Evolutionary conservation across 2,113 vertebrate species (phyloP), one percentile per base, ranked within the genome.

Genomic region (Cricetomys ansorgei): DNA sequence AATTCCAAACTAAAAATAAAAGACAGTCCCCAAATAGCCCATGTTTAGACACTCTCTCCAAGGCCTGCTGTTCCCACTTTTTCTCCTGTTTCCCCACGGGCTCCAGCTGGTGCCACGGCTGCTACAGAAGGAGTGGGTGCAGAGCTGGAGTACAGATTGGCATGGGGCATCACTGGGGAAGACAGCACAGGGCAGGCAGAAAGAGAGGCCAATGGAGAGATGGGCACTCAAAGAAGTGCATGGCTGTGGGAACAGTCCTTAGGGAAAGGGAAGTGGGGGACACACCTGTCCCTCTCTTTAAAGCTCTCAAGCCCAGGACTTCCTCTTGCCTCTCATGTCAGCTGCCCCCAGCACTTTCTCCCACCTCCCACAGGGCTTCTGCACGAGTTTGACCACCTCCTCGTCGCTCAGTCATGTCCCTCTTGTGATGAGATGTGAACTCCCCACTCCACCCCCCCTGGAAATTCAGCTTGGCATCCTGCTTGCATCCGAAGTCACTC

Each of bases 71-170:
- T 83, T 62, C 89, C 81, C 59, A 7, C 89, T 1, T 40, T 31
- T 43, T 92, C 88, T 50, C 86, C 87, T 29, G 7, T 50, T 77
- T 77, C 95, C 92, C 92, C 80, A 57, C 86, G 45, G 69, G 72
- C 72, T 97, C 97, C 97, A 96, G 97, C 97, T 96, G 97, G 96
- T 0, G 0, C 93, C 80, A 6, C 1, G 53, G 97, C 94, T 92
- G 96, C 94, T 95, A 15, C 45, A 23, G n/a, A 59, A 65, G 40
- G 67, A 16, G 85, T 53, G 88, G 93, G 91, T 5, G n/a, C 40
- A 1, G 9, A 12, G 55, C 50, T 6, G 50, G 72, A 81, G 81
- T 43, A 9, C 83, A 73, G 92, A 40, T 40, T 53, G 88, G 64
- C 5, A 7, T 62, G 10, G 62, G 50, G 29, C 0, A 0, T 13